These are phyloP conservation scores for Montipora sp. DNA, from an alignment of 64 coral and sea anemone species.

Conservation along the genomic window DNA sequence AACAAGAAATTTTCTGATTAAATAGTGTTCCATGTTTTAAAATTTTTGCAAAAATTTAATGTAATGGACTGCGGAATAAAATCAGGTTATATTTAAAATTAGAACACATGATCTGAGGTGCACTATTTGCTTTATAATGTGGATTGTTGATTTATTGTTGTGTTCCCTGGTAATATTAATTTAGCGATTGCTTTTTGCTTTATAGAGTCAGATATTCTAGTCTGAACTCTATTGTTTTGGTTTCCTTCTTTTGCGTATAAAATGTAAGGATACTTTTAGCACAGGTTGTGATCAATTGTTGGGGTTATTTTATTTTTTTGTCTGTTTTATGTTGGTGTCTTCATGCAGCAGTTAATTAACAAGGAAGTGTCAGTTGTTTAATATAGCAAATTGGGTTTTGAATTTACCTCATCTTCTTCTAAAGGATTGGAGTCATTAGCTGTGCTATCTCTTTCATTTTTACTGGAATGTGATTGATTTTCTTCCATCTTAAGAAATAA, in stretches of 20 bases:
- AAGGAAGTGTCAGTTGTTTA: neutral
- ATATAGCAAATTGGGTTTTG: neutral
- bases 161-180: neutral
- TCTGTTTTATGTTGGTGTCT: neutral
- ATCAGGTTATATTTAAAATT: neutral
- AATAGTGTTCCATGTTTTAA: neutral
- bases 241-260: neutral
- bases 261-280: neutral
- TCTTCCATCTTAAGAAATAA: neutral
- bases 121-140: neutral
- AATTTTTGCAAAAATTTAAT: neutral
- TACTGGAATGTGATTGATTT: neutral
- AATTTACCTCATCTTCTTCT: neutral
- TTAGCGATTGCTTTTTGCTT: neutral
- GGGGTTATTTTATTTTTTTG: neutral
- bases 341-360: neutral
- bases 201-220: neutral
- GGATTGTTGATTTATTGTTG: neutral
- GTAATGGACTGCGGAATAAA: neutral
- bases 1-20: neutral
- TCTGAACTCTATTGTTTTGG: neutral
- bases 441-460: neutral
- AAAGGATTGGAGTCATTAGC: neutral
- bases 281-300: neutral
- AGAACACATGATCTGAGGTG: neutral